Base-by-base conservation (phyloP, 2,888 invertebrate genomes). In the Prenolepis imparis region DNA sequence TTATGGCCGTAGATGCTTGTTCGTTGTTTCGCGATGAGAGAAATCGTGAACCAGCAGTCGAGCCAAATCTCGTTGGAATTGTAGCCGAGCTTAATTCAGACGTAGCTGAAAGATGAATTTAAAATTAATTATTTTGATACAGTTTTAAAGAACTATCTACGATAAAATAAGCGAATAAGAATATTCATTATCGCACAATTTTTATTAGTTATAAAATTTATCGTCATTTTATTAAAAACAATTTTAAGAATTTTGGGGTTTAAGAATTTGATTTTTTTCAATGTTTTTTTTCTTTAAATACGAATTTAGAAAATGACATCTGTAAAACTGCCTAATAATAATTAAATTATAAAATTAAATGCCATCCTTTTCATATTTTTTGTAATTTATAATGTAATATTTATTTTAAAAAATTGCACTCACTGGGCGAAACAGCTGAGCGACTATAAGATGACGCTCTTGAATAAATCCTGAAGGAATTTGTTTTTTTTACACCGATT, bases 391-490 rank as follows among this genome's bases (percentile, higher is more conserved):
- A 8, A 41, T 52, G 9, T 12, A 52, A 75, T 28, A 61, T 3
- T 21, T 64, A 12, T 39, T n/a, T 64, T 41, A 57, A 57, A 68
- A 15, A 55, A 11, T 66, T 9, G 11, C n/a, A 85, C 91, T 90
- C 77, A 91, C 92, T 88, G 66, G 89, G 85, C 74, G 85, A 82
- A 73, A 74, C 82, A 81, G 86, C 85, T 66, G 90, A 87, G 84
- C 92, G 91, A 57, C 90, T 87, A 52, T 92, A 92, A 57, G 92
- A 90, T 12, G 93, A 90, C 67, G 90, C 86, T 77, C 91, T 92
- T 36, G 92, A 88, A 80, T 91, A 93, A 39, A 89, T 87, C 83
- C 91, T 90, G 77, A 89, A 93, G 59, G 92, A 90, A 77, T 89
- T 91, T 15, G 90, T 87, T 87, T 94, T 94, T 28, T 87, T 86